Base-by-base conservation (phyloP, 2,888 invertebrate genomes). In the Drosophila neonasuta region DNA sequence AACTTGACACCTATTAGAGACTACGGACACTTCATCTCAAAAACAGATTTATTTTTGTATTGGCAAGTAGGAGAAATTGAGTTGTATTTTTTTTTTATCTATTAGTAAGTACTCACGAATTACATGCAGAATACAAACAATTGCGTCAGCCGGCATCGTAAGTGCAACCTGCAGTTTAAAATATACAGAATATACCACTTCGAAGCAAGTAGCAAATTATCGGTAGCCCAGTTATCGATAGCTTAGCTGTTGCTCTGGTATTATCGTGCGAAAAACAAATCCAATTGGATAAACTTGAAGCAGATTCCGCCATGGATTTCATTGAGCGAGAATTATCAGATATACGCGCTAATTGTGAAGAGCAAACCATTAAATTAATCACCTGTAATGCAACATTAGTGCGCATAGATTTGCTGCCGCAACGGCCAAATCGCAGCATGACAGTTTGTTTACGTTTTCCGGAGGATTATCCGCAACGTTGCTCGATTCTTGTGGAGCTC, bases 371-470 rank as follows among this genome's bases (percentile, higher is more conserved):
- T 77, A 93, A 92, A 89, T 92, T 95, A 76, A 92, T 95, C 67
- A 93, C 94, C 49, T 95, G 95, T 89, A 94, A 90, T 59, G 92
- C 92, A 46, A 92, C 93, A 30, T 93, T 95, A 91, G 94, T 95
- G 54, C 92, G 95, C 73, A 92, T 94, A 56, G 93, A 94, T 91
- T 94, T 95, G 89, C 92, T 92, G 82, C 94, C 94, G 30, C 91
- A 92, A 46, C 58, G 75, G 36, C 72, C 80, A 11, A 93, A 92
- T 81, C 94, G 94, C 81, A 92, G 93, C 71, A 85, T 95, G 61
- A 92, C 93, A 20, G 92, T 92, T 55, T 94, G 94, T 73, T 91
- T 94, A 55, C 93, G 94, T 87, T 95, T 95, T 88, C 93, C 94
- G 0, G 88, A 91, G 41, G 71, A 78, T 46, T 95, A 95, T 89